A percentile compares a stretch with the other conserved stretches of the same genome.
Evolutionary conservation across 2,888 invertebrate genomes (phyloP).

Genomic region (Odontothrips loti): DNA sequence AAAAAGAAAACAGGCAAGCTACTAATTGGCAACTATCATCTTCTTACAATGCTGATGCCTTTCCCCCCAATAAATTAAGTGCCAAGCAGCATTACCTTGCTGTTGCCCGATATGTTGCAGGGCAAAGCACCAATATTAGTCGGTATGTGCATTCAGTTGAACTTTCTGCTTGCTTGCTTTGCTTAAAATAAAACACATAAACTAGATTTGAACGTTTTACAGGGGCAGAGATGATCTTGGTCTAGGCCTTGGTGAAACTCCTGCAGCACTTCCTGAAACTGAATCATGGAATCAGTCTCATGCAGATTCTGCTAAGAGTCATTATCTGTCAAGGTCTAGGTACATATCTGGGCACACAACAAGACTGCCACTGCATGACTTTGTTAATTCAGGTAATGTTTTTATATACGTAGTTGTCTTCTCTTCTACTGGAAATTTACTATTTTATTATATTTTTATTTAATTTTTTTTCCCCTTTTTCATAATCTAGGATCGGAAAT

Average conservation of each 20-base stretch:
- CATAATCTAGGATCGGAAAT: neutral
- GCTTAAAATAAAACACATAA: neutral
- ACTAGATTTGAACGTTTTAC: neutral
- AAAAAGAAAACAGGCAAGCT: conserved; percentile 6
- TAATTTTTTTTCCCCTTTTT: neutral
- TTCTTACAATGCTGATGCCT: neutral
- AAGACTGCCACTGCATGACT: conserved; percentile 43
- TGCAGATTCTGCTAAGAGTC: conserved; percentile 51
- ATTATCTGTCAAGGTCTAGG: conserved; percentile 54
- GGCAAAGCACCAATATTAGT: conserved; percentile 50
- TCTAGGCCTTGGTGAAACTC: neutral
- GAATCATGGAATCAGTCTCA: conserved; percentile 19
- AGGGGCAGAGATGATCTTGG: neutral
- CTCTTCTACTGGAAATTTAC: neutral
- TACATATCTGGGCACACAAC: conserved; percentile 54
- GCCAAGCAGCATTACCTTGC: conserved; percentile 74
- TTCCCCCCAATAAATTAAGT: conserved; percentile 43
- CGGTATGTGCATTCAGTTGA: conserved; percentile 30
- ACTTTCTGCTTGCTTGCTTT: neutral
- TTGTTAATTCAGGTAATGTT: conserved; percentile 39
- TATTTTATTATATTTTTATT: neutral
- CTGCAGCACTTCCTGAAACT: conserved; percentile 1
- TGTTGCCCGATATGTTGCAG: conserved; percentile 74
- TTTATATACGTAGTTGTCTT: neutral
- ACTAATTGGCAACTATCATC: conserved; percentile 21